These are phyloP conservation scores for Rhopilema esculentum DNA, from an alignment of 30 jellyfish, hydroid and myxozoan genomes.

Conservation along the genomic window DNA sequence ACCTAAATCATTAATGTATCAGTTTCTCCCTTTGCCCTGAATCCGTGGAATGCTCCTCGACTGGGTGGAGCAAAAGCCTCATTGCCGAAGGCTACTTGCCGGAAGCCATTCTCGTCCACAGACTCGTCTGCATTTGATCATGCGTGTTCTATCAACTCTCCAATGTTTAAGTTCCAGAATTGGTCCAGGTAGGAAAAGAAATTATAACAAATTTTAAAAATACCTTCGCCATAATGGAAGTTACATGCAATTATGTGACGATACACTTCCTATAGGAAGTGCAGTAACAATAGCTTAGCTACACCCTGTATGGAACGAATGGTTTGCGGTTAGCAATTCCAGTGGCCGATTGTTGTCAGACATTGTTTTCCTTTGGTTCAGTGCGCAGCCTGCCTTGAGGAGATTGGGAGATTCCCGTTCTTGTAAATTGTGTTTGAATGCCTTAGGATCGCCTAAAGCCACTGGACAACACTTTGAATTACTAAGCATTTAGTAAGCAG, in stretches of 20 bases:
- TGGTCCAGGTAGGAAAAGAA: background rate
- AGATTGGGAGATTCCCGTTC: constrained; percentile 15
- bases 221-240: background rate
- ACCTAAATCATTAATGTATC: too few species aligned
- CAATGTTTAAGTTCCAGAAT: background rate
- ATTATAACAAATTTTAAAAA: too few species aligned
- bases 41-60: background rate
- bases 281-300: constrained; percentile 14
- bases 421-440: background rate
- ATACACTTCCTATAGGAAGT: constrained; percentile 56
- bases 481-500: too few species aligned
- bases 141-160: background rate
- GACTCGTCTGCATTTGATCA: background rate
- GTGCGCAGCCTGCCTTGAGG: constrained; percentile 60
- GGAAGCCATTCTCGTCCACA: constrained; percentile 3
- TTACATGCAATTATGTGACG: background rate
- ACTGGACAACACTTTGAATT: background rate
- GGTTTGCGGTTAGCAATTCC: constrained; percentile 46
- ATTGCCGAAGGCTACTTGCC: constrained; percentile 54
- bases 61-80: constrained; percentile 13
- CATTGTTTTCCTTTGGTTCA: constrained; percentile 14
- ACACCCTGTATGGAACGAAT: constrained; percentile 46
- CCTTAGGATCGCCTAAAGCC: background rate
- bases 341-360: constrained; percentile 46
- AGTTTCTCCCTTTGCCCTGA: too few species aligned